Base-by-base conservation (phyloP, 2,797 vertebrate genomes). In the Capromys pilorides region DNA sequence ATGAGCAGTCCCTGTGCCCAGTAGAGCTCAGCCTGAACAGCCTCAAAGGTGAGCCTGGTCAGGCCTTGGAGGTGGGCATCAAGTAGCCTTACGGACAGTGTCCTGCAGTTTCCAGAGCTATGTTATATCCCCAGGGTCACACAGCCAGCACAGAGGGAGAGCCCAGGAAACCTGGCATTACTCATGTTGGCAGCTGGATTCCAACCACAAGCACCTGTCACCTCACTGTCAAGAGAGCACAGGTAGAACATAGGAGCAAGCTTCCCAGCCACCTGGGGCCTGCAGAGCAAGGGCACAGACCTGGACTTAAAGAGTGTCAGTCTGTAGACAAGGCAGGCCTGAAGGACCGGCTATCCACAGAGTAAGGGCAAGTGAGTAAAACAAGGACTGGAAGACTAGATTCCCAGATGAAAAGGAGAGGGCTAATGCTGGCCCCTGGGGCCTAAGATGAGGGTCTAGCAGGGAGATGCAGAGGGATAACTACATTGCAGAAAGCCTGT, bases 401-500 rank as follows among this genome's bases (percentile, higher is more conserved):
- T 26, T 12, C 80, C 51, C 14, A 8, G 91, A 77, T 26, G 75
- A 75, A 86, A 19, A 73, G 61, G 22, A 51, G 9, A 84, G 45
- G 39, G 22, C 57, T 33, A 7, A 24, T 54, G 33, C 21, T n/a
- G 6, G 16, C 28, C 13, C 61, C 41, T 16, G 39, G 61, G 36
- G 18, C 49, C 24, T 45, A 1, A 59, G 45, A 59, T 71, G 16
- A n/a, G 59, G 75, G 33, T 28, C n/a, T 45, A 13, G 62, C 26
- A 61, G 4, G 49, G 59, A 79, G 66, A 16, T 2, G 10, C 0
- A 12, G 14, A 13, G 33, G 6, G 45, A 0, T 1, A 13, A 61
- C 26, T 54, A 31, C 36, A 5, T 26, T 77, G 14, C 21, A 66
- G n/a, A 93, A 80, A 69, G 33, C 18, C 59, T 36, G 31, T 41